Evolutionary conservation across 2,888 invertebrate species (phyloP).

Genomic region (Melinopterus prodromus): DNA sequence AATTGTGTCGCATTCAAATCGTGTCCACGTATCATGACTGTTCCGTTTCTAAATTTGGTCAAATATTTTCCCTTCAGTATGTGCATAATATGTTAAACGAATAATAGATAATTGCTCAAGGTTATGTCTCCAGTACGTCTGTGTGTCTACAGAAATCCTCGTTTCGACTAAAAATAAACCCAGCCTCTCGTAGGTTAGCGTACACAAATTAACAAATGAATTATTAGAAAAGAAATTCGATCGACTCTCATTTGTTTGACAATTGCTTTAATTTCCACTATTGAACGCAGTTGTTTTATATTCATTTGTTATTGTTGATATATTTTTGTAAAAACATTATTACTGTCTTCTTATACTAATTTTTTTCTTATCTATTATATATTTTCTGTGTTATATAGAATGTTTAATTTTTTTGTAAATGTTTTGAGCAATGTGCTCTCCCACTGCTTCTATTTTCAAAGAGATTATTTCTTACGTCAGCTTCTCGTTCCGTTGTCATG

Average conservation of each 20-base stretch:
- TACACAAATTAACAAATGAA: not conserved
- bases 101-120: constrained; percentile 28
- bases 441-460: constrained; percentile 45
- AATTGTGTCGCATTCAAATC: constrained; percentile 31
- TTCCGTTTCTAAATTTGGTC: constrained; percentile 46
- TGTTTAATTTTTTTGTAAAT: not conserved
- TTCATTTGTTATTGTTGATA: not conserved
- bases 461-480: constrained; percentile 52
- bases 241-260: constrained; percentile 7
- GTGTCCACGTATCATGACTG: constrained; percentile 47
- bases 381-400: not conserved
- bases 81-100: not conserved
- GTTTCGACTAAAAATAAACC: constrained; percentile 22
- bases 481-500: constrained; percentile 53
- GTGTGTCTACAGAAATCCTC: constrained; percentile 8
- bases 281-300: not conserved
- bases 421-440: constrained; percentile 7
- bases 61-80: constrained; percentile 18
- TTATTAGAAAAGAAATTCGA: not conserved
- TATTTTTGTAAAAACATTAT: not conserved
- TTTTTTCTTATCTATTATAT: too few species aligned
- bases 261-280: constrained; percentile 5
- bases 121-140: constrained; percentile 19
- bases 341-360: too few species aligned
- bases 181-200: not conserved